These are phyloP conservation scores for Latrodectus geometricus DNA, from an alignment of 1,140 invertebrate species.

Conservation along the genomic window DNA sequence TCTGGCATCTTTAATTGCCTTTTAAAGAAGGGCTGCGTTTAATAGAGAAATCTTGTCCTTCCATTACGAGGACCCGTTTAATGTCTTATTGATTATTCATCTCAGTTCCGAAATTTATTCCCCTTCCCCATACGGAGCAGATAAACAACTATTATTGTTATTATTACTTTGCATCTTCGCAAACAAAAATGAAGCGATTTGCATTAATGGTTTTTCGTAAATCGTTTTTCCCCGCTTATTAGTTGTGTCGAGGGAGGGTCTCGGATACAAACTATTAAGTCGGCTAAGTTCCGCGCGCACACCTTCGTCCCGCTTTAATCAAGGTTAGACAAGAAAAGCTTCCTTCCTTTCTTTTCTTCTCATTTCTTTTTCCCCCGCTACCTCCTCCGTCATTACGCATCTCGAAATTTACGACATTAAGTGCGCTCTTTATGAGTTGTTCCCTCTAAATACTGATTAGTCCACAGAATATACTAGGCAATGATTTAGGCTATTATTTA, in stretches of 20 bases:
- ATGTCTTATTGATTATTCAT: constrained; percentile 62
- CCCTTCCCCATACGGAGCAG: constrained; percentile 40
- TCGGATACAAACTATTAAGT: constrained; percentile 60
- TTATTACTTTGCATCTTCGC: constrained; percentile 59
- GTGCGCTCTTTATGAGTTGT: constrained; percentile 51
- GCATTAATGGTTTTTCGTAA: constrained; percentile 62
- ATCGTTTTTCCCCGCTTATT: constrained; percentile 58
- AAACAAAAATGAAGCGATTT: constrained; percentile 62
- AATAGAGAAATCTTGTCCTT: constrained; percentile 60
- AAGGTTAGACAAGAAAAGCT: constrained; percentile 51
- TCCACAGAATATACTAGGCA: constrained; percentile 20
- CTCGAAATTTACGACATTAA: constrained; percentile 49
- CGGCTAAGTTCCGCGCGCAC: constrained; percentile 14
- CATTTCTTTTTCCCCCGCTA: constrained; percentile 6
- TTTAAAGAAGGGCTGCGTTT: constrained; percentile 56
- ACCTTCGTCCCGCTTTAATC: constrained; percentile 57
- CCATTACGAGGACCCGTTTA: constrained; percentile 56
- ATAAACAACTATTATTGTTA: constrained; percentile 62
- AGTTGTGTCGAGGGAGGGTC: constrained; percentile 54
- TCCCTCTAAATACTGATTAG: constrained; percentile 53
- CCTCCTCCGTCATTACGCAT: constrained; percentile 34
- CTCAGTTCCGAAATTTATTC: constrained; percentile 57
- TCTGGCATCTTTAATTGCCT: constrained; percentile 60
- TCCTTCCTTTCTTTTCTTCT: background rate
- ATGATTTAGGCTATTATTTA: constrained; percentile 49